These are phyloP conservation scores for Ivindomyrus marchei DNA, from an alignment of 2,113 vertebrate genomes.

Conservation along the genomic window DNA sequence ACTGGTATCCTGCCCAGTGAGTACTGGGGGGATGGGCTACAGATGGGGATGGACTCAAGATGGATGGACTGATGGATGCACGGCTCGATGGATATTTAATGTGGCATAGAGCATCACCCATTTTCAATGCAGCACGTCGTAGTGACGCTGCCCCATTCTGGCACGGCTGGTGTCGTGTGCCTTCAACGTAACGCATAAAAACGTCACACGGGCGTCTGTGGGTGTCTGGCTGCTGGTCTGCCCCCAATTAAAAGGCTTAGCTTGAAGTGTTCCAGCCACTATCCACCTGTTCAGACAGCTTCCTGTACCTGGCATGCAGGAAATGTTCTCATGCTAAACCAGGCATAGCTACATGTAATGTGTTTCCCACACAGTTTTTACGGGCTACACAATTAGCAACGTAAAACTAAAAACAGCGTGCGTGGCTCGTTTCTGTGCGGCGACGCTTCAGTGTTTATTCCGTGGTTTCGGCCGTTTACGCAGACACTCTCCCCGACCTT, in stretches of 20 bases:
- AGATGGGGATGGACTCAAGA: too few relatives aligned
- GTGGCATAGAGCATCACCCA: background rate
- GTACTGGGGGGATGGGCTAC: background rate
- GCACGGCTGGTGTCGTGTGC: background rate
- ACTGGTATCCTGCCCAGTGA: background rate
- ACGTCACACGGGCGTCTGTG: background rate
- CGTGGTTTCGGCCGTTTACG: background rate
- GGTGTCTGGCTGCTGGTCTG: background rate
- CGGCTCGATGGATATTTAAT: background rate
- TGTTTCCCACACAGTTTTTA: background rate
- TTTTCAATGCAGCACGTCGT: background rate
- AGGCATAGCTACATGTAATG: background rate
- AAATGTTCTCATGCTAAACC: background rate
- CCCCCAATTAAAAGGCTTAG: background rate
- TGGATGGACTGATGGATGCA: background rate
- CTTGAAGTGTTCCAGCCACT: background rate
- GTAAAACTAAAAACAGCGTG: background rate
- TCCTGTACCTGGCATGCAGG: background rate
- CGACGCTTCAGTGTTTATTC: background rate
- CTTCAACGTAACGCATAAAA: background rate
- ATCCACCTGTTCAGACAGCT: background rate
- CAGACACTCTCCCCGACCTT: constrained; percentile 62
- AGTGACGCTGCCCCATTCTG: background rate
- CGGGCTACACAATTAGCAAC: background rate
- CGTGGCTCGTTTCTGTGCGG: background rate